A percentile compares a stretch with the other conserved stretches of the same genome.
phyloP scores from a whole-genome alignment of 2,113 vertebrate genomes.

The Bathybates hornii region DNA sequence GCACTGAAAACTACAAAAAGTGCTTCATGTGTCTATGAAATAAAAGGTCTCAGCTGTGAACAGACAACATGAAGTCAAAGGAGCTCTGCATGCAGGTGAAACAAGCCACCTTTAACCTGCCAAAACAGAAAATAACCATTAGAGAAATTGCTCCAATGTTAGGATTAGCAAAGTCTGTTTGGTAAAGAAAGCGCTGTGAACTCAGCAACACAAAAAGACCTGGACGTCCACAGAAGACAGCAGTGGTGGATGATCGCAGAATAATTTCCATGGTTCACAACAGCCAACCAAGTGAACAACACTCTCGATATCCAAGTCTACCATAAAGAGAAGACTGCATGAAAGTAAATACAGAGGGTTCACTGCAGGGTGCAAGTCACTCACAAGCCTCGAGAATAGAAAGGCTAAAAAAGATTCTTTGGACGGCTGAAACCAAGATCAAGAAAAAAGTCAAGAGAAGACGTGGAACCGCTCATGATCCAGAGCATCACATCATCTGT shows the following conservation, averaged over 20 bases:
- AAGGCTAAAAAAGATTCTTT: not conserved
- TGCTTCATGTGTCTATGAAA: not conserved
- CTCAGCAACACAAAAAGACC: not conserved
- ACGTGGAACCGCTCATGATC: not conserved
- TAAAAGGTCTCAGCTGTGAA: not conserved
- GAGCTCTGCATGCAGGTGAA: not conserved
- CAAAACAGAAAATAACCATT: accelerated
- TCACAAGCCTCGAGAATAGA: not conserved
- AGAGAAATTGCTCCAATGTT: not conserved
- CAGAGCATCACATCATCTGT: not conserved
- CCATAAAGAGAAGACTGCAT: not conserved
- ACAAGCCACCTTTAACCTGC: not conserved
- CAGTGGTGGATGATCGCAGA: not conserved
- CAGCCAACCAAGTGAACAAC: not conserved
- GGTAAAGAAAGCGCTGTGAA: not conserved
- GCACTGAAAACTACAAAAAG: not conserved
- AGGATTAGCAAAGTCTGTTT: not conserved
- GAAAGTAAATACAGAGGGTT: accelerated
- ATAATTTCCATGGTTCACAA: not conserved
- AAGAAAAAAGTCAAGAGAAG: not conserved
- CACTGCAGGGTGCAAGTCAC: not conserved
- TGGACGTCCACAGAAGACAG: not conserved
- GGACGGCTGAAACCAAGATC: not conserved
- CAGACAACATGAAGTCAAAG: not conserved
- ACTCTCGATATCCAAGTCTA: not conserved